Base-by-base conservation (phyloP, 2,888 invertebrate species). In the Crepidodera aurea region DNA sequence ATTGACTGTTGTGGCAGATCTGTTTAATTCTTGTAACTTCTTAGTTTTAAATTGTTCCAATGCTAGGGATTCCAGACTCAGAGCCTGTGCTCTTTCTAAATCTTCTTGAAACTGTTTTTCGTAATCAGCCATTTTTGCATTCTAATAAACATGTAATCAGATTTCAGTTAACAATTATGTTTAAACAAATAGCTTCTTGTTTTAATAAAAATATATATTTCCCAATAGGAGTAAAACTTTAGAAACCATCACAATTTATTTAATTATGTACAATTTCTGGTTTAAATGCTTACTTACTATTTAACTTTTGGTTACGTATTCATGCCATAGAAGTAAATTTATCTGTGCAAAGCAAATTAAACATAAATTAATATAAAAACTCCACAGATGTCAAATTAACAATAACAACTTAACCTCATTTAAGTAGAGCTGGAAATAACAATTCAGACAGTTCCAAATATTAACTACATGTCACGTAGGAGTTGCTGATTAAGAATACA, bases 41-140 rank as follows among this genome's bases (percentile, higher is more conserved):
- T 88, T 91, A 80, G 89, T 88, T 67, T 90, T 86, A 79, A 91
- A 93, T 77, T 92, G 90, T 76, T 94, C 93, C 69, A 93, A 82
- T 37, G 93, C 93, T 70, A 93, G 84, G 75, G 91, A 92, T 83
- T 94, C 94, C 76, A 94, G 83, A 82, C 94, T 94, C 48, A 94
- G 83, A 53, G 94, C 93, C 78, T 92, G 92, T 1, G 94, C 94
- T 79, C 90, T 89, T 81, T 94, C 94, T 79, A 94, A 82, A 78
- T 95, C 94, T 67, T 92, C 91, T 84, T 92, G 87, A 77, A 91
- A 93, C 81, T 93, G 90, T 74, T 88, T 88, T 75, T 93, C 93
- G 83, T 89, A 90, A 77, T 92, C 92, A 58, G 72, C 70, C 74
- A 74, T 74, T 39, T 37, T 25, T 39, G 32, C 8, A 13, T n/a